A percentile compares a stretch with the other conserved stretches of the same genome.
Evolutionary conservation across 1,140 invertebrate genomes (phyloP).

Genomic region (Megathymus violae): DNA sequence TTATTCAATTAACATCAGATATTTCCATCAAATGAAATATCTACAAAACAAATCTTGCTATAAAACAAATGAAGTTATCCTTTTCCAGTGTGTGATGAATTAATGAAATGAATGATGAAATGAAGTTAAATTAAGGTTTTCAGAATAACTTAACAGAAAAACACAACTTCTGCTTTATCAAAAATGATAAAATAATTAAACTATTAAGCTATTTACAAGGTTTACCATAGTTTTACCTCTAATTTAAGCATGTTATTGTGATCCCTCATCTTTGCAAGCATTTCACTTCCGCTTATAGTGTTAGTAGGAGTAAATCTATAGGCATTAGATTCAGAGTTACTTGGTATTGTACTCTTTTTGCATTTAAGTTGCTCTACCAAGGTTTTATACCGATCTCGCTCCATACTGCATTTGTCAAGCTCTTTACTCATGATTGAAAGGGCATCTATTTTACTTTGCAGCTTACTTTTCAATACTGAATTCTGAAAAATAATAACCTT

Average conservation of each 20-base stretch:
- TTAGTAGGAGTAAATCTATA: slow-evolving; percentile 66
- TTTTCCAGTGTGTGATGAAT: too few relatives aligned
- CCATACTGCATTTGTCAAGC: slow-evolving; percentile 90
- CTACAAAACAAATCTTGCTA: too few relatives aligned
- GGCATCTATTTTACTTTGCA: slow-evolving; percentile 92
- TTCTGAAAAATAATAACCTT: slow-evolving; percentile 77
- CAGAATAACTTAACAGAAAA: too few relatives aligned
- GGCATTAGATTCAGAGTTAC: slow-evolving; percentile 12
- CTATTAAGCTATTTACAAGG: too few relatives aligned
- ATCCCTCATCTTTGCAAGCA: slow-evolving; percentile 78
- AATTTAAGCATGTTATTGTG: slow-evolving; percentile 77
- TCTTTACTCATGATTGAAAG: slow-evolving; percentile 90
- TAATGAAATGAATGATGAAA: too few relatives aligned
- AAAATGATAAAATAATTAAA: too few relatives aligned
- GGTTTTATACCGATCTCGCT: slow-evolving; percentile 92
- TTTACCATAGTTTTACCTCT: slow-evolving; percentile 59
- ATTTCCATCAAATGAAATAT: too few relatives aligned
- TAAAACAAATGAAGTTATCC: too few relatives aligned
- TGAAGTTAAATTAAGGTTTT: too few relatives aligned
- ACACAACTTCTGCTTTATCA: too few relatives aligned
- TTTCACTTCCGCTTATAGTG: slow-evolving; percentile 74
- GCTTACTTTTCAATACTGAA: slow-evolving; percentile 86
- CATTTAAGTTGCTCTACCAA: slow-evolving; percentile 91
- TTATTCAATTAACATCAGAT: background rate
- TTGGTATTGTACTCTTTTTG: slow-evolving; percentile 76